phyloP scores from a whole-genome alignment of 2,797 vertebrate genomes.

The Gymnocypris eckloni region DNA sequence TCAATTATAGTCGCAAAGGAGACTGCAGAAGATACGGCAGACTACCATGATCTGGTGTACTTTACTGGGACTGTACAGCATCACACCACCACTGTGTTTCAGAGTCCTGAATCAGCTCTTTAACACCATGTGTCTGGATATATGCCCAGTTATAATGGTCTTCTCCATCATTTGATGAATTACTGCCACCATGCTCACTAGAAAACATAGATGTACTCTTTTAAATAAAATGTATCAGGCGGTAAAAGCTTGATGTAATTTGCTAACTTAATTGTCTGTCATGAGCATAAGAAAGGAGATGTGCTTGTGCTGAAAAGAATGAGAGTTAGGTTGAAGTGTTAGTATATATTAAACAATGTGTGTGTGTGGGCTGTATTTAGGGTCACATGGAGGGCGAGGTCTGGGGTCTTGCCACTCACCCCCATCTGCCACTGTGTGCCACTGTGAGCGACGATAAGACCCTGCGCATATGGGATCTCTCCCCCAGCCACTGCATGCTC shows the following conservation, averaged over 20 bases:
- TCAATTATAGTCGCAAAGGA: neutral
- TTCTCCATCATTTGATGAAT: conserved; percentile 1
- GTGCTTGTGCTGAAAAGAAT: neutral
- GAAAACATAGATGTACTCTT: conserved; percentile 4
- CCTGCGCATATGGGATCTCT: conserved; percentile 99
- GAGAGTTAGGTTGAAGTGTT: neutral
- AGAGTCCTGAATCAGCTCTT: conserved; percentile 19
- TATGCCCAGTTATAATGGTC: neutral
- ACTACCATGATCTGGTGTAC: neutral
- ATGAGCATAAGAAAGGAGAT: neutral
- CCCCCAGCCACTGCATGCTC: conserved; percentile 98
- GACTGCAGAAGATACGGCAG: neutral
- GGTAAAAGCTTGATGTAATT: neutral
- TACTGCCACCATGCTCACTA: neutral
- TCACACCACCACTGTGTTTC: neutral
- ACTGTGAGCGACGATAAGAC: conserved; percentile 99
- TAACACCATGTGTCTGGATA: neutral
- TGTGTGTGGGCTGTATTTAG: conserved; percentile 69
- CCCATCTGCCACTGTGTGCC: conserved; percentile 97
- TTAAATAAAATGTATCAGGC: neutral
- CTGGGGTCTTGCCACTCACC: conserved; percentile 96
- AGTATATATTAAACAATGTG: conserved; percentile 8
- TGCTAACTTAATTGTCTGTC: neutral
- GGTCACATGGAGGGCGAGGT: conserved; percentile 99
- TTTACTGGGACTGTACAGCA: neutral